These are phyloP conservation scores for Nomada ferruginata DNA, from an alignment of 2,888 invertebrate genomes.

Conservation along the genomic window DNA sequence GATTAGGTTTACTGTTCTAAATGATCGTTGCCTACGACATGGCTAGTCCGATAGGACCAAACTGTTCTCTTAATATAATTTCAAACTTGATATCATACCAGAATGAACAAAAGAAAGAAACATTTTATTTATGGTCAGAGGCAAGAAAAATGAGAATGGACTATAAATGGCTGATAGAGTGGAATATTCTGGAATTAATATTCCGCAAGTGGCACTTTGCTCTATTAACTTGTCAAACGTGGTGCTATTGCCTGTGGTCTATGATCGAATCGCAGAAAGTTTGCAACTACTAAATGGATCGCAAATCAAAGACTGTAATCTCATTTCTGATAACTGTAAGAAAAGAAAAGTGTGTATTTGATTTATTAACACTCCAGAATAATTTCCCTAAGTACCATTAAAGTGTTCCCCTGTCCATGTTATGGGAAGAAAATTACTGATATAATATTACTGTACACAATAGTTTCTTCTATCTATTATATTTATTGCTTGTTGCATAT, in stretches of 20 bases:
- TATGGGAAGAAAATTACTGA: no score
- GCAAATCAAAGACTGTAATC: not conserved
- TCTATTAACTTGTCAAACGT: not conserved
- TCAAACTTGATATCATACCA: not conserved
- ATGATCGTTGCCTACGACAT: constrained; percentile 5
- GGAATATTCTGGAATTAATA: constrained; percentile 3
- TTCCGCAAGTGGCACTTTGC: not conserved
- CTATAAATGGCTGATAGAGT: constrained; percentile 1
- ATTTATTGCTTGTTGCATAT: no score
- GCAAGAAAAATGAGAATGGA: not conserved
- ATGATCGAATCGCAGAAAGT: not conserved
- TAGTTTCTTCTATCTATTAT: no score
- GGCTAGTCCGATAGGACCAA: not conserved
- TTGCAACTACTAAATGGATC: not conserved
- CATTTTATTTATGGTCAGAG: not conserved
- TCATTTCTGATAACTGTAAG: no score
- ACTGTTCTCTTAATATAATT: not conserved
- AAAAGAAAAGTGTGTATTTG: no score
- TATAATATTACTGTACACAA: no score
- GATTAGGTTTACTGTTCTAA: constrained; percentile 13
- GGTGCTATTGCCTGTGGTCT: not conserved
- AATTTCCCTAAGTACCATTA: no score
- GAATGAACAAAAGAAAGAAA: not conserved
- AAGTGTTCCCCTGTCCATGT: no score
- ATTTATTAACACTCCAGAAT: no score